phyloP scores from a whole-genome alignment of 2,888 invertebrate species.

The Drosophila neutralis region DNA sequence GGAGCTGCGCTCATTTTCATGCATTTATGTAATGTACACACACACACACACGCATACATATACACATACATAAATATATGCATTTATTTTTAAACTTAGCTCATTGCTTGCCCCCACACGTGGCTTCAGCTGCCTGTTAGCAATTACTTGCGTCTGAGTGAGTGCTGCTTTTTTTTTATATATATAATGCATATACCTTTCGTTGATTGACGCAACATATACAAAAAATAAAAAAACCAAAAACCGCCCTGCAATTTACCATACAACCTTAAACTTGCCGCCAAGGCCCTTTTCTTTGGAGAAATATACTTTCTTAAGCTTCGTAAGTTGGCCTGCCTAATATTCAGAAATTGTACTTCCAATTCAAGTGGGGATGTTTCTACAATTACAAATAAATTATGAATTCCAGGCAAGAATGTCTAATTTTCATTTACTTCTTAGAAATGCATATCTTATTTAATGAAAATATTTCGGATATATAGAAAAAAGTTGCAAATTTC shows the following conservation, averaged over 20 bases:
- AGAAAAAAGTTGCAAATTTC: neutral
- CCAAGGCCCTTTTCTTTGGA: no score
- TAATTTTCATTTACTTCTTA: no score
- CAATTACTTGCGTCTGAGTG: neutral
- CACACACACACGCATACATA: neutral
- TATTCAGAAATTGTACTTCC: neutral
- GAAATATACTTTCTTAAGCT: neutral
- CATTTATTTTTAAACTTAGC: conserved; percentile 18
- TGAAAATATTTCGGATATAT: neutral
- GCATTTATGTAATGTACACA: neutral
- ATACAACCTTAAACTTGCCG: no score
- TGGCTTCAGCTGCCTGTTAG: conserved; percentile 15
- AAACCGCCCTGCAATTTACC: no score
- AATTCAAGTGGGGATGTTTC: neutral
- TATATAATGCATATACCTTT: no score
- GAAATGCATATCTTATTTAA: neutral
- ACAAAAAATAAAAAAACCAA: no score
- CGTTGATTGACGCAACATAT: no score
- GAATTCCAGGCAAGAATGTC: neutral
- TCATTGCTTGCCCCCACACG: conserved; percentile 39
- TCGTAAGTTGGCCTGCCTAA: neutral
- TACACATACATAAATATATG: neutral
- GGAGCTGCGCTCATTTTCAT: conserved; percentile 21
- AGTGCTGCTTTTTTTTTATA: neutral
- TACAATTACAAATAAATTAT: neutral